phyloP scores from a whole-genome alignment of 1,140 invertebrate species.

The Leptinotarsa lineolata region DNA sequence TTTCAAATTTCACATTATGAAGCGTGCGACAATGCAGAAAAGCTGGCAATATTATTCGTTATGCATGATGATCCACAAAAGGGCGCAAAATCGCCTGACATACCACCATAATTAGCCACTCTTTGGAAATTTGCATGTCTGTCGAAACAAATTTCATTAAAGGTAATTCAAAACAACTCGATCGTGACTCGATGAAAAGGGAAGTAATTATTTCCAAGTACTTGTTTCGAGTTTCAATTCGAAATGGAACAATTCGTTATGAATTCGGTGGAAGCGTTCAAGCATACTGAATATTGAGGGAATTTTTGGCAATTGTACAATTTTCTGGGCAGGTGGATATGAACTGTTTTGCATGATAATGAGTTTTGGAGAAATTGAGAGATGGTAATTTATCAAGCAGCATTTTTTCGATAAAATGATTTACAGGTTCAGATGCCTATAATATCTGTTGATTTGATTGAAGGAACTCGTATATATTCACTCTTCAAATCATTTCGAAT shows the following conservation, averaged over 20 bases:
- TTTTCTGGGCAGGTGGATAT: no score
- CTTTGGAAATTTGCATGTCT: constrained; percentile 20
- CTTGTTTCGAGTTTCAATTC: constrained; percentile 26
- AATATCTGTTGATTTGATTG: no score
- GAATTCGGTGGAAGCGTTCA: background rate
- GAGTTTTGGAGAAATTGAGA: no score
- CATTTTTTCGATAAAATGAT: no score
- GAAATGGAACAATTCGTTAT: constrained; percentile 4
- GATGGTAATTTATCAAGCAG: no score
- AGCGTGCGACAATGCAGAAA: background rate
- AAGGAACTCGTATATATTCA: no score
- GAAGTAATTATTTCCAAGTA: constrained; percentile 23
- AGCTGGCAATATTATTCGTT: background rate
- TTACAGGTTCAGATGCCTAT: no score
- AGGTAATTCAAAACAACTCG: constrained; percentile 20
- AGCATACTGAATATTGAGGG: no score
- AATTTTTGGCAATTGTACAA: no score
- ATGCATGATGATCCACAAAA: background rate
- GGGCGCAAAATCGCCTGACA: background rate
- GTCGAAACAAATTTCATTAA: constrained; percentile 25
- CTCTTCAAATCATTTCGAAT: no score
- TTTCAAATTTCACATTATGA: background rate
- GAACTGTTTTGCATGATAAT: no score
- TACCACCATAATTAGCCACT: background rate
- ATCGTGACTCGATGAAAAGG: constrained; percentile 11